phyloP scores from a whole-genome alignment of 2,113 vertebrate genomes.

The Siniperca knerii region DNA sequence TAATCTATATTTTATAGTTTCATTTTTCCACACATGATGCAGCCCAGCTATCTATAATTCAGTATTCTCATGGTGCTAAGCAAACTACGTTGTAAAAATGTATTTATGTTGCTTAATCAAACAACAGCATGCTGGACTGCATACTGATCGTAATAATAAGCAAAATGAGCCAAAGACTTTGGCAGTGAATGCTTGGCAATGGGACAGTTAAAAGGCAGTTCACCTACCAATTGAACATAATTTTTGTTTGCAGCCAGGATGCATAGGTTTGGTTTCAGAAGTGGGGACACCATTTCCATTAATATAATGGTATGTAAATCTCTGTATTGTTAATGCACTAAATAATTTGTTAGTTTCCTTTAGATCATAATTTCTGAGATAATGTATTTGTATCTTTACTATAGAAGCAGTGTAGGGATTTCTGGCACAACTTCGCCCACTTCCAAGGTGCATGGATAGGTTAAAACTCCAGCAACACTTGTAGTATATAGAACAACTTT shows the following conservation, averaged over 20 bases:
- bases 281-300: background rate
- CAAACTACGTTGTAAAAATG: slow-evolving; percentile 3
- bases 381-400: background rate
- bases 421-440: too few species aligned
- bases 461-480: too few species aligned
- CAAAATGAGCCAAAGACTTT: slow-evolving; percentile 14
- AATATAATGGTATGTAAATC: background rate
- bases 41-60: slow-evolving; percentile 25
- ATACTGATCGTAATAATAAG: background rate
- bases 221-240: slow-evolving; percentile 4
- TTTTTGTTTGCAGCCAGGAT: slow-evolving; percentile 1
- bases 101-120: slow-evolving; percentile 8
- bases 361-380: background rate
- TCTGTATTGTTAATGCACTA: background rate
- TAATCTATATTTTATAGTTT: slow-evolving; percentile 37
- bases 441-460: too few species aligned
- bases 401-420: too few species aligned
- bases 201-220: background rate
- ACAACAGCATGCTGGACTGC: background rate
- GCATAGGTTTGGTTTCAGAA: background rate
- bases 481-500: too few species aligned
- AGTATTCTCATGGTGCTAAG: background rate
- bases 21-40: background rate
- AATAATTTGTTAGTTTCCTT: background rate
- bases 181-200: background rate